Percentiles rank a stretch among this genome's conserved stretches.
Evolutionary conservation across 2,113 vertebrate genomes (phyloP).

Genomic region (Corydoras sp.): DNA sequence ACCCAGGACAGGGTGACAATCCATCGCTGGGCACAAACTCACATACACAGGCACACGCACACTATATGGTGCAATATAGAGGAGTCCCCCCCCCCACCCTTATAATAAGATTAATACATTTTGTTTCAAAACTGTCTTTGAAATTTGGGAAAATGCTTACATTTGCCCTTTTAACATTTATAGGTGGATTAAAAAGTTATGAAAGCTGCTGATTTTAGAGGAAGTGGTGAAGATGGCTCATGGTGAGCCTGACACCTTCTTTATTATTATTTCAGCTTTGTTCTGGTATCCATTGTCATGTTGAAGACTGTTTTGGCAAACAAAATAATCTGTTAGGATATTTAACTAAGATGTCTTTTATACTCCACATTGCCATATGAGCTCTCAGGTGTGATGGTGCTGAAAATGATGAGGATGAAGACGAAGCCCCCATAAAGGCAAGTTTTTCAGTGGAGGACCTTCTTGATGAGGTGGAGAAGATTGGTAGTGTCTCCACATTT

Average conservation of each 20-base stretch:
- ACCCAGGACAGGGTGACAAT: too few species aligned
- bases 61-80: too few species aligned
- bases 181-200: conserved; percentile 62
- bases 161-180: conserved; percentile 2
- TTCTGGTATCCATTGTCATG: not conserved
- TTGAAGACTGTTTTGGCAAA: not conserved
- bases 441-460: conserved; percentile 73
- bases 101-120: too few species aligned
- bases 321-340: not conserved
- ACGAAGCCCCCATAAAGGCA: conserved; percentile 61
- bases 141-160: not conserved
- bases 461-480: conserved; percentile 72
- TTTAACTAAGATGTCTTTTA: conserved; percentile 1
- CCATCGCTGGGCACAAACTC: too few species aligned
- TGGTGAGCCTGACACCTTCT: conserved; percentile 52
- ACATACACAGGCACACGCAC: too few species aligned
- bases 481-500: conserved; percentile 61
- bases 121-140: too few species aligned
- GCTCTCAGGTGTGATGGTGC: conserved; percentile 48
- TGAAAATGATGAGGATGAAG: conserved; percentile 49
- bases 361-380: conserved; percentile 20
- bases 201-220: conserved; percentile 63
- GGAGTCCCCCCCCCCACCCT: too few species aligned
- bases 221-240: conserved; percentile 52
- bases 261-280: not conserved